phyloP scores from a whole-genome alignment of 2,113 vertebrate genomes.

The Gymnogyps californianus region DNA sequence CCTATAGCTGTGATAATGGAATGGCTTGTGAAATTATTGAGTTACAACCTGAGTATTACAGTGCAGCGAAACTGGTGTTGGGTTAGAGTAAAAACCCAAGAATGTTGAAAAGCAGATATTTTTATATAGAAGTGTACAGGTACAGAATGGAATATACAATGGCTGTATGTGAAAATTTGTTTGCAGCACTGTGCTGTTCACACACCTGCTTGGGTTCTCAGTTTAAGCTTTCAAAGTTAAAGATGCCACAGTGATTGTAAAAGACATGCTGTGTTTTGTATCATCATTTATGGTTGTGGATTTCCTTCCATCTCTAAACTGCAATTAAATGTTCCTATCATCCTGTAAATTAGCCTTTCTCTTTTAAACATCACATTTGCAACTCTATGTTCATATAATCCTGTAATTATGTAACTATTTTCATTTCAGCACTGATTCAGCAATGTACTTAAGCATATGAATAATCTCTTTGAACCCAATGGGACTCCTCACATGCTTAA shows the following conservation, averaged over 20 bases:
- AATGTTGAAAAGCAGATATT: background rate
- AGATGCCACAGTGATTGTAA: background rate
- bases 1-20: background rate
- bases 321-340: constrained; percentile 46
- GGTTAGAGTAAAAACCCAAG: background rate
- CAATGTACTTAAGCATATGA: constrained; percentile 16
- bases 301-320: constrained; percentile 27
- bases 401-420: constrained; percentile 54
- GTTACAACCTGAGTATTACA: background rate
- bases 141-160: background rate
- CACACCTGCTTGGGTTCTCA: background rate
- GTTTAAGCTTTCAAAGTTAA: background rate
- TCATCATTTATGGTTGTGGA: background rate
- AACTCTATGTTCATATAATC: constrained; percentile 20
- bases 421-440: constrained; percentile 47
- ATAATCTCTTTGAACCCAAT: constrained; percentile 2
- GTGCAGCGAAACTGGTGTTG: background rate
- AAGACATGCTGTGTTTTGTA: background rate
- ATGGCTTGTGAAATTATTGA: background rate
- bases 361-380: constrained; percentile 30
- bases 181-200: background rate
- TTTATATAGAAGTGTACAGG: background rate
- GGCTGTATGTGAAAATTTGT: background rate
- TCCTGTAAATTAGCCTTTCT: constrained; percentile 47
- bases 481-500: constrained; percentile 25